Evolutionary conservation across 2,113 vertebrate genomes (phyloP).

Genomic region (Pedetes capensis): DNA sequence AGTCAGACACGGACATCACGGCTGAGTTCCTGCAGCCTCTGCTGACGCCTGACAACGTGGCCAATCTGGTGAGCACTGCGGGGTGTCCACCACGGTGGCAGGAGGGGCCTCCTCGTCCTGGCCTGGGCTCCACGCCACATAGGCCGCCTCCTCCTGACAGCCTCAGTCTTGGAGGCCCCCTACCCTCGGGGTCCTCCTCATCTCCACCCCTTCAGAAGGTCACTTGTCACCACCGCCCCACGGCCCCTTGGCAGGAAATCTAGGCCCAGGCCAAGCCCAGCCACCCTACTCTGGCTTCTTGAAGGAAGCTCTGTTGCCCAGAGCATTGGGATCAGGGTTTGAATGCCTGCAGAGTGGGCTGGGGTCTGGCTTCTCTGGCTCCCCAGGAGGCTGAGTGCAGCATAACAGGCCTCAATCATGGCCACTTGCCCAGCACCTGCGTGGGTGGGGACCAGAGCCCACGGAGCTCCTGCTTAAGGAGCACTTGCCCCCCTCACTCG

Average conservation of each 20-base stretch:
- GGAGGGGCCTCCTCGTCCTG: not conserved
- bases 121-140: not conserved
- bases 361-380: not conserved
- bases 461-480: not conserved
- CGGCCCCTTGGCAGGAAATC: not conserved
- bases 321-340: too few species aligned
- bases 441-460: accelerated
- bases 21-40: slow-evolving; percentile 92
- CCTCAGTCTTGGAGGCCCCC: not conserved
- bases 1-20: slow-evolving; percentile 93
- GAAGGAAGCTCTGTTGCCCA: too few species aligned
- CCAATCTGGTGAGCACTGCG: slow-evolving; percentile 88
- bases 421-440: accelerated
- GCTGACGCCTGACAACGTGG: slow-evolving; percentile 91
- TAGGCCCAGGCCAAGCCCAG: not conserved
- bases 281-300: not conserved
- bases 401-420: not conserved
- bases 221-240: not conserved
- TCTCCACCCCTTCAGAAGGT: not conserved
- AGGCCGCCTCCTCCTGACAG: not conserved
- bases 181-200: not conserved
- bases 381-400: not conserved
- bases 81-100: accelerated
- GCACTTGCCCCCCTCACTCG: not conserved
- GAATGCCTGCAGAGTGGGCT: not conserved